These are phyloP conservation scores for Buathra laborator DNA, from an alignment of 2,888 invertebrate species.

Conservation along the genomic window DNA sequence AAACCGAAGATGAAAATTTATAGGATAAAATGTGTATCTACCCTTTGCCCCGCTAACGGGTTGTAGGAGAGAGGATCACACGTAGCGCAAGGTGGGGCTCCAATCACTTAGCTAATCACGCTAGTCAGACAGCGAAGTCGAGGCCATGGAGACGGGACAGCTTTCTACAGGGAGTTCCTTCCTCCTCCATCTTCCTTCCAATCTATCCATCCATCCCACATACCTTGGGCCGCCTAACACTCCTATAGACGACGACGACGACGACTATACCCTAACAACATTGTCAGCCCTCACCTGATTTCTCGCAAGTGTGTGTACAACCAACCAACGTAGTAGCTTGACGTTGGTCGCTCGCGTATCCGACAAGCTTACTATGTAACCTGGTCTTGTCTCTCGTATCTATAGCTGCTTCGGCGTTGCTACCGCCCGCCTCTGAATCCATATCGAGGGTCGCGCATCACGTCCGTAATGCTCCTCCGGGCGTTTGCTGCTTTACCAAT, in stretches of 20 bases:
- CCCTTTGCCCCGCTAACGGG: conserved; percentile 7
- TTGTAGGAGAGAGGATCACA: conserved; percentile 35
- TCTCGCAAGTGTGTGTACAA: conserved; percentile 55
- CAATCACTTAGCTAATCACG: conserved; percentile 83
- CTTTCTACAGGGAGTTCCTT: conserved; percentile 33
- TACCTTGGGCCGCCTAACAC: conserved; percentile 14
- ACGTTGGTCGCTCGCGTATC: conserved; percentile 50
- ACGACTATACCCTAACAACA: conserved; percentile 4
- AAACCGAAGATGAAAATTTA: neutral
- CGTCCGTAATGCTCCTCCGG: conserved; percentile 51
- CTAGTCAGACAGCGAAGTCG: conserved; percentile 74
- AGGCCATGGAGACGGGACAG: conserved; percentile 49
- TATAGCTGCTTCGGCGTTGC: conserved; percentile 31
- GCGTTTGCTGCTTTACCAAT: conserved; percentile 52
- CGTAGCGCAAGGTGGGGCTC: conserved; percentile 75
- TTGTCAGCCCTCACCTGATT: conserved; percentile 54
- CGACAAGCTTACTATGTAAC: conserved; percentile 20
- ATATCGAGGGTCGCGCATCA: conserved; percentile 61
- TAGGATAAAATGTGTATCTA: neutral
- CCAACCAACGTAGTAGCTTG: conserved; percentile 30
- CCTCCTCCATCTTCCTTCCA: conserved; percentile 24
- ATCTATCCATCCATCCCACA: conserved; percentile 19
- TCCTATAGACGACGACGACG: conserved; percentile 1
- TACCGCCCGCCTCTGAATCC: conserved; percentile 57
- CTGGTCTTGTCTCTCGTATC: conserved; percentile 30